These are phyloP conservation scores for Poeciliopsis occidentalis DNA, from an alignment of 2,113 vertebrate species.

Conservation along the genomic window DNA sequence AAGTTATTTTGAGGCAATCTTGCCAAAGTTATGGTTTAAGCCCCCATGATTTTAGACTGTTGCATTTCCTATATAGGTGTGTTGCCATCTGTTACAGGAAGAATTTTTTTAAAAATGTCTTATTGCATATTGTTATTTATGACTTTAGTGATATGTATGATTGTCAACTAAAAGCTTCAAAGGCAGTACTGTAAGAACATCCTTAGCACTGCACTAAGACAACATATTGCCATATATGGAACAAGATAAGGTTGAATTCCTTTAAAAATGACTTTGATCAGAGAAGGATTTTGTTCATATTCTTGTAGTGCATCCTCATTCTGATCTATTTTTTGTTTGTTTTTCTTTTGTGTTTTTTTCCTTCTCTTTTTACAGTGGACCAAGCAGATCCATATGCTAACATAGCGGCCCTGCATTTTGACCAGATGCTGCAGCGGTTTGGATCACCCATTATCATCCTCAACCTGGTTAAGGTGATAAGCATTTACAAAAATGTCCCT, in stretches of 20 bases:
- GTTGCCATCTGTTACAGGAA: too few species aligned
- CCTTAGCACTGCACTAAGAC: too few species aligned
- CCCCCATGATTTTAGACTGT: too few species aligned
- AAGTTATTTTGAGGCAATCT: too few species aligned
- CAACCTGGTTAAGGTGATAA: slow-evolving; percentile 95
- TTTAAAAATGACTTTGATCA: too few species aligned
- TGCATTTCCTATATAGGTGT: too few species aligned
- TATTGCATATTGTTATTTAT: too few species aligned
- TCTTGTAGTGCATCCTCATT: background rate
- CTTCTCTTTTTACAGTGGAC: slow-evolving; percentile 80
- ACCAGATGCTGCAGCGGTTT: slow-evolving; percentile 98
- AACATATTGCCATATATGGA: too few species aligned
- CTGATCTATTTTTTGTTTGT: background rate
- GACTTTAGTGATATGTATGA: background rate
- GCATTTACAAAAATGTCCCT: background rate
- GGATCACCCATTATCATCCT: slow-evolving; percentile 97
- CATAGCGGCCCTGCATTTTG: slow-evolving; percentile 94
- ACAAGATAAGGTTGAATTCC: too few species aligned
- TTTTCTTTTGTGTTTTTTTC: background rate
- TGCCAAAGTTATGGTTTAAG: too few species aligned
- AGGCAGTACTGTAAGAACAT: background rate
- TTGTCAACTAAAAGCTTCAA: background rate
- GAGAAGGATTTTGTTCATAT: too few species aligned
- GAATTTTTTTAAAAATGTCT: too few species aligned
- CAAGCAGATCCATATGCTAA: slow-evolving; percentile 97